Evolutionary conservation across 30 jellyfish, hydroid and myxozoan species (phyloP).

Genomic region (Turritopsis rubra): DNA sequence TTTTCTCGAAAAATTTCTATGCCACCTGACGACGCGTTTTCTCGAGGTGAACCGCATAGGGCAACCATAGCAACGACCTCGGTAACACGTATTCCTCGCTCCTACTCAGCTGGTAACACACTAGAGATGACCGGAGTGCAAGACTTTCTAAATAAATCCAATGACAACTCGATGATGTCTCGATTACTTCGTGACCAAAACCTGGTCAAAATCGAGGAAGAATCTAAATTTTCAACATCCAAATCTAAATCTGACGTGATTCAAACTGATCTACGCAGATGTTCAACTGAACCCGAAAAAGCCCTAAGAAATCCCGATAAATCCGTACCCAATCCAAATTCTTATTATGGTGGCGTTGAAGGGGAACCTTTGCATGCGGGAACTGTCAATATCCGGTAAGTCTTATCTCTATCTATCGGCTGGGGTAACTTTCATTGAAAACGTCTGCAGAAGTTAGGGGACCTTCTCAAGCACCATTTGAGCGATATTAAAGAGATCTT

Average conservation of each 20-base stretch:
- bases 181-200: slow-evolving; percentile 60
- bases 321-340: not conserved
- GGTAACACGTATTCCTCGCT: slow-evolving; percentile 3
- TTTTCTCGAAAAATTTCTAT: slow-evolving; percentile 24
- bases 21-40: slow-evolving; percentile 30
- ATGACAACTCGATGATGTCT: slow-evolving; percentile 61
- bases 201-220: slow-evolving; percentile 71
- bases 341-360: not conserved
- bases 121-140: slow-evolving; percentile 10
- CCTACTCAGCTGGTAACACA: slow-evolving; percentile 23
- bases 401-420: not conserved
- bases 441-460: too few relatives aligned
- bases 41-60: slow-evolving; percentile 39
- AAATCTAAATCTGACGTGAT: not conserved
- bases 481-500: too few relatives aligned
- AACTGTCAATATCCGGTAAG: not conserved
- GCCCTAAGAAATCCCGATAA: not conserved
- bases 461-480: too few relatives aligned
- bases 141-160: not conserved
- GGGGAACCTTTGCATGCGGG: not conserved
- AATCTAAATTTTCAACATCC: not conserved
- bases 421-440: too few relatives aligned
- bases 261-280: not conserved
- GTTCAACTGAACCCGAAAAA: slow-evolving; percentile 6
- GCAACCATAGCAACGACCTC: slow-evolving; percentile 38